Evolutionary conservation across 2,888 invertebrate species (phyloP).

Genomic region (Nineta flava): DNA sequence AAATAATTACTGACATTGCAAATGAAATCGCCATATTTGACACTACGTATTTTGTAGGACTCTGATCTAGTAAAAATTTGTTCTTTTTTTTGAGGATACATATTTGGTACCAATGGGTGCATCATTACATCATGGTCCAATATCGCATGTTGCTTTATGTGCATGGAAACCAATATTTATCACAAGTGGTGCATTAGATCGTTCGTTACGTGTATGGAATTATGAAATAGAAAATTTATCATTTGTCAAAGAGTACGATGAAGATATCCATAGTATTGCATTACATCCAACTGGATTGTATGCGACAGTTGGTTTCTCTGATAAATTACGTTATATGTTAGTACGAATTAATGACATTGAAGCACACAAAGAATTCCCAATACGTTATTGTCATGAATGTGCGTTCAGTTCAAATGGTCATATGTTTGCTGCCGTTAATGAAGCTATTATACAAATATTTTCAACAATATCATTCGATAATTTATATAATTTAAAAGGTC

Average conservation of each 20-base stretch:
- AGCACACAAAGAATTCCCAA: slow-evolving; percentile 42
- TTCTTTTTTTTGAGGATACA: slow-evolving; percentile 21
- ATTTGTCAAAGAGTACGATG: slow-evolving; percentile 64
- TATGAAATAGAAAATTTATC: slow-evolving; percentile 71
- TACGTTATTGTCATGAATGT: slow-evolving; percentile 58
- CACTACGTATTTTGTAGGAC: too few relatives aligned
- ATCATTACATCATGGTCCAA: slow-evolving; percentile 63
- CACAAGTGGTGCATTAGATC: slow-evolving; percentile 61
- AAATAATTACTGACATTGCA: not conserved
- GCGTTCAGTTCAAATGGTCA: slow-evolving; percentile 77
- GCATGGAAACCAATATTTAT: slow-evolving; percentile 82
- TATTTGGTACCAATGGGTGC: slow-evolving; percentile 55
- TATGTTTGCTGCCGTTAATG: slow-evolving; percentile 77
- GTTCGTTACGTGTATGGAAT: slow-evolving; percentile 83
- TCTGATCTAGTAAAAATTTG: too few relatives aligned
- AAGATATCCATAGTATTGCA: slow-evolving; percentile 65
- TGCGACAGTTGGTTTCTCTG: slow-evolving; percentile 77
- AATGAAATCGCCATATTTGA: too few relatives aligned
- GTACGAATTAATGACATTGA: slow-evolving; percentile 75
- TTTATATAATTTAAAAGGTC: slow-evolving; percentile 60
- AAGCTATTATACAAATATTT: slow-evolving; percentile 72
- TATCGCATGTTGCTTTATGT: slow-evolving; percentile 68
- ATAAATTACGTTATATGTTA: slow-evolving; percentile 76
- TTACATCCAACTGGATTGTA: slow-evolving; percentile 69
- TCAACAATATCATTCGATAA: slow-evolving; percentile 67